phyloP scores from a whole-genome alignment of 2,888 invertebrate genomes.

The Julus scandinavius region DNA sequence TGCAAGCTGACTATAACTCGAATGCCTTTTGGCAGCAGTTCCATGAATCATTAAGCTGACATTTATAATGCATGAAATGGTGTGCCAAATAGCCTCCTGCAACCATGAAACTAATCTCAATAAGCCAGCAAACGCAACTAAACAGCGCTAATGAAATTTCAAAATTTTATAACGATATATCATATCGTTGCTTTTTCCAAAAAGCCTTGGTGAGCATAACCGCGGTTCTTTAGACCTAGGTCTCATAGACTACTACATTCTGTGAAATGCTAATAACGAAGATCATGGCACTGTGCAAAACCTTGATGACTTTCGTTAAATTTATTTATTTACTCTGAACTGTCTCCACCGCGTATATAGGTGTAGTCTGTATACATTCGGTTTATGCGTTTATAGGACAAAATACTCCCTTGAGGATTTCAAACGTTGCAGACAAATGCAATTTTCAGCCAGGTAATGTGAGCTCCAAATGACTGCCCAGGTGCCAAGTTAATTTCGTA shows the following conservation, averaged over 20 bases:
- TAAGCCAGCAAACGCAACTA: neutral
- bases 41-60: conserved; percentile 15
- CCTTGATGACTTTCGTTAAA: neutral
- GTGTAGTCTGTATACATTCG: neutral
- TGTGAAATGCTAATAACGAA: neutral
- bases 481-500: conserved; percentile 5
- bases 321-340: neutral
- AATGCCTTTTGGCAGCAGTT: neutral
- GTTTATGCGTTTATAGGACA: neutral
- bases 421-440: conserved; percentile 3
- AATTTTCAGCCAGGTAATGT: neutral
- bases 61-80: conserved; percentile 21
- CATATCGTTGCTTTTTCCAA: neutral
- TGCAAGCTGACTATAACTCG: neutral
- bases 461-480: neutral
- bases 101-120: neutral
- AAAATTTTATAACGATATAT: neutral
- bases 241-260: neutral
- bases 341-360: too few relatives aligned
- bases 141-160: neutral
- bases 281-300: neutral
- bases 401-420: neutral
- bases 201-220: neutral
- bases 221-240: neutral
- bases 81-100: neutral